These are phyloP conservation scores for Nettapus auritus DNA, from an alignment of 2,113 vertebrate species.

Conservation along the genomic window DNA sequence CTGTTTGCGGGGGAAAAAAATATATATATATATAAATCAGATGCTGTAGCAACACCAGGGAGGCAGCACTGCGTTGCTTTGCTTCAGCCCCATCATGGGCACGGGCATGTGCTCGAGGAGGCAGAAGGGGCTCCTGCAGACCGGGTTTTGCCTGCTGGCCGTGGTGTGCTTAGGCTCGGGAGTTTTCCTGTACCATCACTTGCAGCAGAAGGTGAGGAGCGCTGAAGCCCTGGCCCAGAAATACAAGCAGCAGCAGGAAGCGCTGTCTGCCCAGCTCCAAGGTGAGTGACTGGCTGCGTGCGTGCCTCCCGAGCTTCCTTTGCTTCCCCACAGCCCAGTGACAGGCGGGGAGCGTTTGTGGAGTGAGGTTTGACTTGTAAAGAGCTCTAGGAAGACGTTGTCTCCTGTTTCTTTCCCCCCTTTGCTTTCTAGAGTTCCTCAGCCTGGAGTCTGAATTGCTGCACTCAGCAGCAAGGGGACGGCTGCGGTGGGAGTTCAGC, in stretches of 20 bases:
- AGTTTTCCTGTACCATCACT: slow-evolving; percentile 55
- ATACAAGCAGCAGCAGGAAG: slow-evolving; percentile 78
- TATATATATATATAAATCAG: accelerated
- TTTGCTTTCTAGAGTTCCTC: neutral
- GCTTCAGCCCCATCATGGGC: slow-evolving; percentile 49
- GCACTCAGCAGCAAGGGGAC: neutral
- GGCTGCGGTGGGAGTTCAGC: neutral
- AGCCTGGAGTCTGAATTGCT: neutral
- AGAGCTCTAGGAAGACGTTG: neutral
- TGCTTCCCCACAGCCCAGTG: neutral
- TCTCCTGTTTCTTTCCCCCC: accelerated
- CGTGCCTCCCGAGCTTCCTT: accelerated
- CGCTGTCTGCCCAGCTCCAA: slow-evolving; percentile 77
- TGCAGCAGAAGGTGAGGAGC: slow-evolving; percentile 55
- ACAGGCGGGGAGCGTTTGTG: accelerated
- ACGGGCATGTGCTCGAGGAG: slow-evolving; percentile 68
- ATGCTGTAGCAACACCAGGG: neutral
- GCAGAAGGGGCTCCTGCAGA: slow-evolving; percentile 73
- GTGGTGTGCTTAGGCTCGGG: slow-evolving; percentile 57
- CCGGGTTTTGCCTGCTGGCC: slow-evolving; percentile 48
- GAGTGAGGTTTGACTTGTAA: neutral
- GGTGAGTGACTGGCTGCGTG: slow-evolving; percentile 42
- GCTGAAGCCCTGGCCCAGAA: slow-evolving; percentile 63
- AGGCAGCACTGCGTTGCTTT: neutral
- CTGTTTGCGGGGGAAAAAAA: accelerated